phyloP scores from a whole-genome alignment of 2,113 vertebrate genomes.

The Pterocles orientalis region DNA sequence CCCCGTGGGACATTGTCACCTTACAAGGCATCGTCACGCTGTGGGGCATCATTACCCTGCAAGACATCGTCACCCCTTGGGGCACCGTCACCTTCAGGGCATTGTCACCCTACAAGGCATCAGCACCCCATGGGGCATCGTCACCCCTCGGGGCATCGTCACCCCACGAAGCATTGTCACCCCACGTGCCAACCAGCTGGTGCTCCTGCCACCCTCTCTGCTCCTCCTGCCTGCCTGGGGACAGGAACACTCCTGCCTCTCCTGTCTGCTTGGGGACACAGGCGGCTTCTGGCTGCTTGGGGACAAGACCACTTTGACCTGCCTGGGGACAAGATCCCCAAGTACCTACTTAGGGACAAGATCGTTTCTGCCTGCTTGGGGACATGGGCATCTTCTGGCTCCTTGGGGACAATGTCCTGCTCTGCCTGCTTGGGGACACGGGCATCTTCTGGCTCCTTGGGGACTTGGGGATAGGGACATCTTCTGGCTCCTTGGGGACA shows the following conservation, averaged over 20 bases:
- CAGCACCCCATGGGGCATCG: neutral
- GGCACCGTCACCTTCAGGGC: neutral
- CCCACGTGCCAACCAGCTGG: neutral
- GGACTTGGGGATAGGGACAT: neutral
- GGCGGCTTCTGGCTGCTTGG: too few relatives aligned
- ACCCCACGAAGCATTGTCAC: neutral
- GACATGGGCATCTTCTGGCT: neutral
- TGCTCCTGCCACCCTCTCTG: neutral
- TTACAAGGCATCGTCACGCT: too few relatives aligned
- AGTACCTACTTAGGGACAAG: too few relatives aligned
- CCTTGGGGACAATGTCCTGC: neutral
- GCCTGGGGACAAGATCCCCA: too few relatives aligned
- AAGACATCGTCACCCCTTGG: fast-evolving
- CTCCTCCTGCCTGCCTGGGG: neutral
- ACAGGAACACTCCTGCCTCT: neutral
- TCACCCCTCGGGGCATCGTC: neutral
- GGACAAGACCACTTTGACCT: neutral
- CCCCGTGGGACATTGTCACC: neutral
- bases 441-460: neutral
- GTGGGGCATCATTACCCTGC: neutral
- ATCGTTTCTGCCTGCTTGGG: neutral
- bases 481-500: neutral
- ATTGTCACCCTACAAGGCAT: neutral
- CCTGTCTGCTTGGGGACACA: neutral
- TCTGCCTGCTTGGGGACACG: neutral